A percentile compares a stretch with the other conserved stretches of the same genome.
phyloP scores from a whole-genome alignment of 2,797 vertebrate species.

The Onychomys leucogaster region DNA sequence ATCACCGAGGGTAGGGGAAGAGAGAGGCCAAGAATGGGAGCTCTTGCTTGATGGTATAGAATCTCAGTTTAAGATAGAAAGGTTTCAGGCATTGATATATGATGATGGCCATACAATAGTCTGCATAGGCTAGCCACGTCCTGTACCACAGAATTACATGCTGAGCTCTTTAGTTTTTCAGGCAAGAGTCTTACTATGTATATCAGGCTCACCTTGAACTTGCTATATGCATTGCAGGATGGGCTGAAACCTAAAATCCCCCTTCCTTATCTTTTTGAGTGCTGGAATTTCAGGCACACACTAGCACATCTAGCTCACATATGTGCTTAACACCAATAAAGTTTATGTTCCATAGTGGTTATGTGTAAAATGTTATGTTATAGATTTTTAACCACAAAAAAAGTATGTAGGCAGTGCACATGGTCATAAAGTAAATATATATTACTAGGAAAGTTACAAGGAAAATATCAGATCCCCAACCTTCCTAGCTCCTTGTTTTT shows the following conservation, averaged over 20 bases:
- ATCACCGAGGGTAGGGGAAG: neutral
- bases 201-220: neutral
- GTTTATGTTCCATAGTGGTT: neutral
- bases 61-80: neutral
- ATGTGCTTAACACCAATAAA: neutral
- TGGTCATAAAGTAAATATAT: slow-evolving; percentile 8
- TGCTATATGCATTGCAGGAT: neutral
- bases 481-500: neutral
- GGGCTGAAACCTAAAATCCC: neutral
- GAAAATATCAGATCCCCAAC: neutral
- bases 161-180: neutral
- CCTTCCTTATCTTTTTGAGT: neutral
- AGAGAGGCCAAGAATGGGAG: no score
- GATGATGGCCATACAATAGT: neutral
- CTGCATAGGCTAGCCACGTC: neutral
- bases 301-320: neutral
- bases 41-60: neutral
- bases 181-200: neutral
- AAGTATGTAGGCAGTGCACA: neutral
- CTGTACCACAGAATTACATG: neutral
- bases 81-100: neutral
- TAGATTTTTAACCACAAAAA: slow-evolving; percentile 10
- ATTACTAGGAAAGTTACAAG: slow-evolving; percentile 18
- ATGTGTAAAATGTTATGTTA: neutral
- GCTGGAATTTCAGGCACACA: neutral